These are phyloP conservation scores for Cremastobaeus sp. DNA, from an alignment of 2,888 invertebrate species.

Conservation along the genomic window DNA sequence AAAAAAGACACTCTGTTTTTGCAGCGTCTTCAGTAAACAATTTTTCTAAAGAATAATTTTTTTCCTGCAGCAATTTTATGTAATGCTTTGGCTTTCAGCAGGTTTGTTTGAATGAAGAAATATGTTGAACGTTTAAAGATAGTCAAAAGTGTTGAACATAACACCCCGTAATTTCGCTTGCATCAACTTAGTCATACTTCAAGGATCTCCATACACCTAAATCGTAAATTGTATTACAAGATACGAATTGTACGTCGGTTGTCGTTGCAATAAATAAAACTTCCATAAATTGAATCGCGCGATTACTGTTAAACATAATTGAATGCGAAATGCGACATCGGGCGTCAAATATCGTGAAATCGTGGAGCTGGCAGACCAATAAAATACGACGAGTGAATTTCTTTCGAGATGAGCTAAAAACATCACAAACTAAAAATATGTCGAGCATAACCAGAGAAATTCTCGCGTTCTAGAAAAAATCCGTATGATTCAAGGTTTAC, in stretches of 20 bases:
- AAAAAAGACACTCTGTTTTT: too few relatives aligned
- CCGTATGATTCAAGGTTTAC: conserved; percentile 7
- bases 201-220: too few relatives aligned
- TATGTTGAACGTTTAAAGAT: too few relatives aligned
- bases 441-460: conserved; percentile 66
- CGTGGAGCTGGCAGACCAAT: conserved; percentile 38
- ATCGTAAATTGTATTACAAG: neutral
- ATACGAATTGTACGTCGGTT: conserved; percentile 13
- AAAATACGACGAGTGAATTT: conserved; percentile 62
- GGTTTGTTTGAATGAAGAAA: too few relatives aligned
- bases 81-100: too few relatives aligned
- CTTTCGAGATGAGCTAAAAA: conserved; percentile 70
- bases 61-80: too few relatives aligned
- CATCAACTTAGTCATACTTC: too few relatives aligned
- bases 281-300: neutral
- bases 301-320: conserved; percentile 5
- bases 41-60: too few relatives aligned
- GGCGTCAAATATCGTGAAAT: conserved; percentile 28
- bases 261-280: too few relatives aligned
- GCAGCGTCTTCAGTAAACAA: too few relatives aligned
- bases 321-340: conserved; percentile 7
- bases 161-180: too few relatives aligned
- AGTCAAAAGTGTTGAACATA: too few relatives aligned
- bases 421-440: conserved; percentile 71
- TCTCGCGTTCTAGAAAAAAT: conserved; percentile 46